Evolutionary conservation across 2,113 vertebrate species (phyloP).

Genomic region (Desmodus rotundus): DNA sequence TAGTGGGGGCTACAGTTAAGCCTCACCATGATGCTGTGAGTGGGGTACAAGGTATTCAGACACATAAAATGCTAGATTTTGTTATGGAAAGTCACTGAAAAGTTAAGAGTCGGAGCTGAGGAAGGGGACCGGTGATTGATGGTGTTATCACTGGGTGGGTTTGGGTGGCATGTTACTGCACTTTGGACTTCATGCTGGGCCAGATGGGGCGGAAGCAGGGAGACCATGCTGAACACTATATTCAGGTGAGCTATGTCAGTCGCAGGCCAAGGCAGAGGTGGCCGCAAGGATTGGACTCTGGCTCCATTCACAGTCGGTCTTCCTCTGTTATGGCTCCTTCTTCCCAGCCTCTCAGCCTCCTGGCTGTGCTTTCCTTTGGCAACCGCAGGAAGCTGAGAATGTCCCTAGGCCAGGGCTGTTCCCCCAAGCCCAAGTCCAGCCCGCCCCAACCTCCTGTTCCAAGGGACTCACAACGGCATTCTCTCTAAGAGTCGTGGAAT

Average conservation of each 20-base stretch:
- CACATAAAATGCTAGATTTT: neutral
- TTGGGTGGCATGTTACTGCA: neutral
- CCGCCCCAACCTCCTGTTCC: rapidly evolving
- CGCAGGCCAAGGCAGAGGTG: rapidly evolving
- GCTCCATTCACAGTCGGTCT: neutral
- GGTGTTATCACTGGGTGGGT: neutral
- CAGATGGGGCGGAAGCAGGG: neutral
- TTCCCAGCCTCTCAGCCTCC: neutral
- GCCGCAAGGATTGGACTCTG: rapidly evolving
- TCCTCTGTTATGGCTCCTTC: neutral
- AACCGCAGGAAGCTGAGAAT: neutral
- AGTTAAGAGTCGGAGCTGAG: neutral
- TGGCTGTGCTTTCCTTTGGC: neutral
- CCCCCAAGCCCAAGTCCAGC: neutral
- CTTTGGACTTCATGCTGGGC: neutral
- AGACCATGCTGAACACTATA: neutral
- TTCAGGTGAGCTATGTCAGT: neutral
- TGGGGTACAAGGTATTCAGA: neutral
- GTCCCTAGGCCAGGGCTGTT: no score
- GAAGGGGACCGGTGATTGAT: neutral
- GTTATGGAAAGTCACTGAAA: neutral
- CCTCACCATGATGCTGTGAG: neutral
- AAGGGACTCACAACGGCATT: rapidly evolving
- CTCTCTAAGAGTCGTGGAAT: neutral
- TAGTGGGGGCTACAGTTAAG: rapidly evolving